Evolutionary conservation across 2,797 vertebrate genomes (phyloP), one percentile per base, ranked within the genome.

Genomic region (Helarctos malayanus): DNA sequence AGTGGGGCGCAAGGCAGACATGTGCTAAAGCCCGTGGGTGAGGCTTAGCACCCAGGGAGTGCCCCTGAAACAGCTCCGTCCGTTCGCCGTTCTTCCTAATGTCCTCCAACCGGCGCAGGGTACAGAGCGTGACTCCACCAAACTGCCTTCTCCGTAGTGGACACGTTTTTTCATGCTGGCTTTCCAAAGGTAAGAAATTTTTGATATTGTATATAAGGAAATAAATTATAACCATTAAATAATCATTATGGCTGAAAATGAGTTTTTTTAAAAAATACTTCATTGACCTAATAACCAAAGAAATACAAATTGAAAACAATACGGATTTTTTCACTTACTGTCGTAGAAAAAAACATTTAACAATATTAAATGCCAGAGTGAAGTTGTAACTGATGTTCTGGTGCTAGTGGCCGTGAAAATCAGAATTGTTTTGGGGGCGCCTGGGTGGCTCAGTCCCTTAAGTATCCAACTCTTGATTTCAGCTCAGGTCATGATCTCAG

Each of bases 331-430:
- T 54, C 25, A 52, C 15, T 91, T 49, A 84, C 29, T 71, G 38
- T 45, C 12, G 16, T 63, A 85, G 80, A 63, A 96, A 80, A 52
- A 65, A n/a, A 52, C 3, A 61, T 45, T 94, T 76, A 91, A 78
- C 27, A 85, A 78, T 93, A 80, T 93, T 93, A 96, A 93, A 47
- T 81, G n/a, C 27, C 71, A 84, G 32, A 94, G 47, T 59, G 18
- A 63, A 93, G 52, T 1, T 78, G 41, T 59, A 83, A 65, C 13
- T 38, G 63, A 69, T 71, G 41, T 12, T 49, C n/a, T n/a, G 25
- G 35, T 61, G n/a, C 87, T 47, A 47, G n/a, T 57, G 49, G 23
- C 38, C 35, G 49, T 13, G 32, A 90, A 90, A 89, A 78, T 85
- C 73, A 76, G 45, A 80, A 76, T 45, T 29, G 12, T 2, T 7